Evolutionary conservation across 2,113 vertebrate species (phyloP).

Genomic region (Marcusenius ussheri): DNA sequence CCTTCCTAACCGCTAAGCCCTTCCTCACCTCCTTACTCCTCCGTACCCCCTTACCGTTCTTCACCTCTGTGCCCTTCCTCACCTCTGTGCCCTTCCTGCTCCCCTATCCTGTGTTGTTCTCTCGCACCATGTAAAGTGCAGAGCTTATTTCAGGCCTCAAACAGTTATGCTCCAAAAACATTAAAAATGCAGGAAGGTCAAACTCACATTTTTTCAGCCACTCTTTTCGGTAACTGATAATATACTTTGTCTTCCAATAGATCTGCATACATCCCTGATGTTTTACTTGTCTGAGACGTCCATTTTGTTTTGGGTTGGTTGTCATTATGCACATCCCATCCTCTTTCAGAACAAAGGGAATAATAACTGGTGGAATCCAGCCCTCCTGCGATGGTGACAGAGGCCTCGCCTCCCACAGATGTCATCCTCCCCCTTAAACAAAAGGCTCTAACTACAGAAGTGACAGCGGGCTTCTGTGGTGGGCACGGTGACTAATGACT

Average conservation of each 20-base stretch:
- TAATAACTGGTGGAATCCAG: neutral
- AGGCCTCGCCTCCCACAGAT: neutral
- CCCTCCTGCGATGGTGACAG: neutral
- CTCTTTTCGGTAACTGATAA: neutral
- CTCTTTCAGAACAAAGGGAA: conserved; percentile 1
- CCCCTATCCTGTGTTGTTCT: neutral
- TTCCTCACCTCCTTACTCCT: neutral
- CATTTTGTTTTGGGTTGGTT: neutral
- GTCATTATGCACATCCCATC: neutral
- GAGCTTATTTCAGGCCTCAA: neutral
- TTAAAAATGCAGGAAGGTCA: neutral
- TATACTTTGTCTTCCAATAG: neutral
- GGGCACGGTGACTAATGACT: conserved; percentile 9
- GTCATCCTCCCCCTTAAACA: neutral
- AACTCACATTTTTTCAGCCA: neutral
- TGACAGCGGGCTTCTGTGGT: neutral
- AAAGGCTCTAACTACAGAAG: neutral
- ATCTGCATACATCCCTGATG: neutral
- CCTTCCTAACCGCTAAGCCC: neutral
- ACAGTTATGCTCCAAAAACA: neutral
- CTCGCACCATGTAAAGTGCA: neutral
- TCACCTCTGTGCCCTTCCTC: neutral
- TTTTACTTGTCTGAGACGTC: neutral
- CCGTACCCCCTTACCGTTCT: neutral
- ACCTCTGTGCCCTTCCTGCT: neutral